A percentile compares a stretch with the other conserved stretches of the same genome.
These are phyloP conservation scores for Tragelaphus scriptus DNA, from an alignment of 2,113 vertebrate genomes.

Conservation along the genomic window DNA sequence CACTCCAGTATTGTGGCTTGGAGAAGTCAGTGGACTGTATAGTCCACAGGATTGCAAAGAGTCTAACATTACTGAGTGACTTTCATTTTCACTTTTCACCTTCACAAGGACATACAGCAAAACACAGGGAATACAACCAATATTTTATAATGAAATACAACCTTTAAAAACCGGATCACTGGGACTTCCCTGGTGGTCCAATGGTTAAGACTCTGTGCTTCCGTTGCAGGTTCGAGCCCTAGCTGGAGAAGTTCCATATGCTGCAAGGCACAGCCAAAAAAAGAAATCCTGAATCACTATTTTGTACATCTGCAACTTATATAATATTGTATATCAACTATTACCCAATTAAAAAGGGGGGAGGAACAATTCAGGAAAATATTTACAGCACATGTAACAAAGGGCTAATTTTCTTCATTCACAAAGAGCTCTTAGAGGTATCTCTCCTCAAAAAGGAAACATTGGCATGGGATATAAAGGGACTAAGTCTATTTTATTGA, in stretches of 20 bases:
- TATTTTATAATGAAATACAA: not conserved
- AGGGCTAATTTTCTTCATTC: slow-evolving; percentile 1
- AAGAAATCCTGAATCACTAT: not conserved
- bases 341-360: not conserved
- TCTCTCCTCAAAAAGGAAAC: not conserved
- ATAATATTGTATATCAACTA: not conserved
- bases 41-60: not conserved
- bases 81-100: not conserved
- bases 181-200: not conserved
- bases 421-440: not conserved
- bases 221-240: accelerated
- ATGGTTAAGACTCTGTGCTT: not conserved
- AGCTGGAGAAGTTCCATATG: not conserved
- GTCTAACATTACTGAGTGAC: not conserved
- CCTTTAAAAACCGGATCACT: not conserved
- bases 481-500: not conserved
- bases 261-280: not conserved
- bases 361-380: not conserved
- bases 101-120: not conserved
- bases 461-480: not conserved
- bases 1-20: not conserved
- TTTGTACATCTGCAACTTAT: not conserved
- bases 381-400: not conserved
- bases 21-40: not conserved
- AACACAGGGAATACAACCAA: not conserved